phyloP scores from a whole-genome alignment of 2,888 invertebrate species.

The Napeogenes inachia region DNA sequence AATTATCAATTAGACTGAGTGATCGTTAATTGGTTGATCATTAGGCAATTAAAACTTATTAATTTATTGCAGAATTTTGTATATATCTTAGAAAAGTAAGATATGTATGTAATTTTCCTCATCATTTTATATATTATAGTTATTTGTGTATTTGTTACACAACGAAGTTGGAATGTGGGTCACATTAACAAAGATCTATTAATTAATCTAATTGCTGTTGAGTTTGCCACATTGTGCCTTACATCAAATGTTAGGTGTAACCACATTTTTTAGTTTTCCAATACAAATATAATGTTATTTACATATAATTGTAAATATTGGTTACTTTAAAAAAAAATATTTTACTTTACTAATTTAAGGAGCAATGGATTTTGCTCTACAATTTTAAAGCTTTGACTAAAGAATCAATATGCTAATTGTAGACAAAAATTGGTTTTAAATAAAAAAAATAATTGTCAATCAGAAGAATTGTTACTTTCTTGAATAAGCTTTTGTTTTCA shows the following conservation, averaged over 20 bases:
- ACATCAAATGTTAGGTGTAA: background rate
- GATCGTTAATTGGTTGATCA: background rate
- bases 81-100: background rate
- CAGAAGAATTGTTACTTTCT: no score
- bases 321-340: no score
- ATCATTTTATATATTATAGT: slow-evolving; percentile 5
- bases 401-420: no score
- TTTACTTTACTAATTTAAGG: no score
- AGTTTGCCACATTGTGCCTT: background rate
- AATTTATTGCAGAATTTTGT: background rate
- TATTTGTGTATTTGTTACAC: slow-evolving; percentile 11
- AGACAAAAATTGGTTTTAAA: no score
- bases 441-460: no score
- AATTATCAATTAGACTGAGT: slow-evolving; percentile 43
- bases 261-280: no score
- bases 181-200: slow-evolving; percentile 21
- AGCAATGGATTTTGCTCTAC: no score
- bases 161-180: slow-evolving; percentile 22
- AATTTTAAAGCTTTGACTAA: no score
- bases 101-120: background rate
- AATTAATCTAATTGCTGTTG: slow-evolving; percentile 24
- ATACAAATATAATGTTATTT: no score
- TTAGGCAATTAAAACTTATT: background rate
- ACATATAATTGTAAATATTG: no score
- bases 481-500: no score